A percentile compares a stretch with the other conserved stretches of the same genome.
phyloP scores from a whole-genome alignment of 2,888 invertebrate species.

The Pandemis cinnamomeana region DNA sequence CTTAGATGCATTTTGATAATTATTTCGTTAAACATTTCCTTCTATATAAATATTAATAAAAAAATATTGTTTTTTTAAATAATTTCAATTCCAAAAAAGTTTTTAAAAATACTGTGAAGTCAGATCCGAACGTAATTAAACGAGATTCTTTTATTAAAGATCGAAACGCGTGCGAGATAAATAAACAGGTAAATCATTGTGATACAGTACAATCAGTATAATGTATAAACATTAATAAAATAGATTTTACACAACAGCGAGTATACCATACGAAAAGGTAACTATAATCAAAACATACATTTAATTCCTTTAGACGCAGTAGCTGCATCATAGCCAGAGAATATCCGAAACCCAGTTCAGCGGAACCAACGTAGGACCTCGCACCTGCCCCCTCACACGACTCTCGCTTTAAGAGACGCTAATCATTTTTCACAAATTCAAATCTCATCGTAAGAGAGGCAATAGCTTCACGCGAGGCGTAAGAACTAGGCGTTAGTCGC shows the following conservation, averaged over 20 bases:
- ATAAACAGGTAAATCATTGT: constrained; percentile 44
- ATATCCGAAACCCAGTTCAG: constrained; percentile 25
- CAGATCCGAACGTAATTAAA: constrained; percentile 51
- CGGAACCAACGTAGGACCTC: neutral
- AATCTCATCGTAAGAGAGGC: constrained; percentile 4
- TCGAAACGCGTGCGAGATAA: constrained; percentile 45
- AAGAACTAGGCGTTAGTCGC: neutral
- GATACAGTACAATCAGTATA: constrained; percentile 39
- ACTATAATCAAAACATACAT: constrained; percentile 63
- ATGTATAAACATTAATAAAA: constrained; percentile 66
- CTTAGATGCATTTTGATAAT: constrained; percentile 50
- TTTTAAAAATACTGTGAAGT: constrained; percentile 50
- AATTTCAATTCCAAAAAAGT: constrained; percentile 75
- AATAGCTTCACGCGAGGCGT: constrained; percentile 7
- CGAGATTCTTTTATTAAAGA: constrained; percentile 58
- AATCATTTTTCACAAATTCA: neutral
- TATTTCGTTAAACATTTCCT: constrained; percentile 52
- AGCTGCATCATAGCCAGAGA: constrained; percentile 61
- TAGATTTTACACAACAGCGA: constrained; percentile 63
- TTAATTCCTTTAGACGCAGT: constrained; percentile 67
- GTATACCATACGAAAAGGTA: constrained; percentile 64
- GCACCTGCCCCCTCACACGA: neutral
- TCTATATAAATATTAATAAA: constrained; percentile 74
- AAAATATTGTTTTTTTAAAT: constrained; percentile 68
- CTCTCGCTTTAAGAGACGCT: constrained; percentile 6